Percentiles rank a stretch among this genome's conserved stretches.
These are phyloP conservation scores for Miniopterus natalensis DNA, from an alignment of 2,113 vertebrate species.

Conservation along the genomic window DNA sequence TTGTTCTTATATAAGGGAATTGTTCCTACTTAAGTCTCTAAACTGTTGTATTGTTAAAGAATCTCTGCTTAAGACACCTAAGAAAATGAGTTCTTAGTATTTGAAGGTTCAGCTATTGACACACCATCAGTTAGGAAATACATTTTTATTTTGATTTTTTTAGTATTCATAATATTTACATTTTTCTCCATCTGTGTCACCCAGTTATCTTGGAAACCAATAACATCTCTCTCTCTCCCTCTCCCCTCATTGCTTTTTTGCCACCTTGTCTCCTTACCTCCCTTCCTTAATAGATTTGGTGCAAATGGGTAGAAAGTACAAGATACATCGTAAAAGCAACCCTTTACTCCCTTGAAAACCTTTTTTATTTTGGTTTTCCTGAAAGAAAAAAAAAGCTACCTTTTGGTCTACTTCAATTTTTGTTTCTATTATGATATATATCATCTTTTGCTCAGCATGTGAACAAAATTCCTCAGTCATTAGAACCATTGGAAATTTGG, in stretches of 20 bases:
- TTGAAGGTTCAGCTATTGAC: not conserved
- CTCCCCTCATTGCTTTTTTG: not conserved
- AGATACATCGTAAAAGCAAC: not conserved
- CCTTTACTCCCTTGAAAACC: not conserved
- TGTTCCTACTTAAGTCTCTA: conserved; percentile 7
- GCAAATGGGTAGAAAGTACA: not conserved
- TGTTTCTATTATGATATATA: not conserved
- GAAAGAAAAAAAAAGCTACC: not conserved
- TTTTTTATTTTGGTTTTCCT: conserved; percentile 31
- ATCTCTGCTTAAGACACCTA: not conserved
- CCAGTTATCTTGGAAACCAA: not conserved
- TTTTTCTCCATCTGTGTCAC: not conserved
- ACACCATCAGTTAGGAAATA: not conserved
- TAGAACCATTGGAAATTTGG: not conserved
- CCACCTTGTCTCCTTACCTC: not conserved
- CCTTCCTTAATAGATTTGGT: not conserved
- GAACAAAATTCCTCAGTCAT: not conserved
- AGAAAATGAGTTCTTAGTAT: not conserved
- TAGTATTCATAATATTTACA: not conserved
- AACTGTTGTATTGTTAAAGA: conserved; percentile 14
- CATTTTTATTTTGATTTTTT: conserved; percentile 33
- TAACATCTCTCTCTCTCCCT: not conserved
- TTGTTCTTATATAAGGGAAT: conserved; percentile 30
- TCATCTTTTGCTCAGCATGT: conserved; percentile 8
- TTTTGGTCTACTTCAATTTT: not conserved